A percentile compares a stretch with the other conserved stretches of the same genome.
Evolutionary conservation across 92 coral and sea anemone genomes (phyloP).

Genomic region (Parazoanthus darwini): DNA sequence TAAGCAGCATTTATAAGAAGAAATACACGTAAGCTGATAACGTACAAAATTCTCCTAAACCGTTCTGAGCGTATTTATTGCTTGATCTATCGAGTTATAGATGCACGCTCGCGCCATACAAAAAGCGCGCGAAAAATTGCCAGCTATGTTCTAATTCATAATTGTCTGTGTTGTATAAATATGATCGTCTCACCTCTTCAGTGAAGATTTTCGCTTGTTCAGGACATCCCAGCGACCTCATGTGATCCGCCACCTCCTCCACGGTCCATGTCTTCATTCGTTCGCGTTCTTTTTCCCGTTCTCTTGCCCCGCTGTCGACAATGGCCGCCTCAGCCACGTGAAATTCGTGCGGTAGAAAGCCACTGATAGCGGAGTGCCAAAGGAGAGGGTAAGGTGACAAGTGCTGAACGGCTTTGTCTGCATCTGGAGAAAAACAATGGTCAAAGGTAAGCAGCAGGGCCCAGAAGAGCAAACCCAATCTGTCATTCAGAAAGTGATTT

Average conservation of each 20-base stretch:
- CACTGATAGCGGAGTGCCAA: conserved; percentile 56
- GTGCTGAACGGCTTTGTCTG: conserved; percentile 71
- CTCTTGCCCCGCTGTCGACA: conserved; percentile 45
- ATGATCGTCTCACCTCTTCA: conserved; percentile 41
- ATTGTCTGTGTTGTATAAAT: no score
- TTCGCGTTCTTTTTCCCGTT: conserved; percentile 49
- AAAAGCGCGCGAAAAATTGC: no score
- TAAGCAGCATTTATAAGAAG: no score
- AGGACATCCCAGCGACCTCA: conserved; percentile 57
- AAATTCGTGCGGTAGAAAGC: conserved; percentile 44
- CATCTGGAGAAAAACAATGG: conserved; percentile 35
- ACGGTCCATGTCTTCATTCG: conserved; percentile 51
- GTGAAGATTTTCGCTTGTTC: conserved; percentile 61
- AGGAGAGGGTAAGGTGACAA: conserved; percentile 57
- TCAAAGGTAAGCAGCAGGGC: neutral
- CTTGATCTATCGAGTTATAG: no score
- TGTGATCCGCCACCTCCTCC: conserved; percentile 58
- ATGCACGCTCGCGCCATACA: no score
- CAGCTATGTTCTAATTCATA: no score
- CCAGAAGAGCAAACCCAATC: no score
- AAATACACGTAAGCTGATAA: no score
- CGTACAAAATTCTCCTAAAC: no score
- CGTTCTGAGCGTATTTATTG: no score
- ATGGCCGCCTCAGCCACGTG: conserved; percentile 54
- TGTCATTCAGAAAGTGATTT: no score